Evolutionary conservation across 2,797 vertebrate genomes (phyloP).

Genomic region (Oreonectes daqikongensis): DNA sequence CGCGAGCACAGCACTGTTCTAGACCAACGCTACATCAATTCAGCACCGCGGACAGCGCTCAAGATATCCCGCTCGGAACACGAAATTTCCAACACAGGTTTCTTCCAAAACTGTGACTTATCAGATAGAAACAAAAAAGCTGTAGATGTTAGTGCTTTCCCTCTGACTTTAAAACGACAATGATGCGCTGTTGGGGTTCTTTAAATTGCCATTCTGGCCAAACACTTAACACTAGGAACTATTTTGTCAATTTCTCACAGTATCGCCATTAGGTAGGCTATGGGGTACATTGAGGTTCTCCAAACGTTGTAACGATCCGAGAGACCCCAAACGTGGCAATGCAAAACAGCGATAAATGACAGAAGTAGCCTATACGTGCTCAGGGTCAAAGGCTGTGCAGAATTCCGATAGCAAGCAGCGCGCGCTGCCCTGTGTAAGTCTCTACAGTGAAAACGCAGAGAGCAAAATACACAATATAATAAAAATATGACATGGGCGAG

Average conservation of each 20-base stretch:
- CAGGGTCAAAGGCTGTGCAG: neutral
- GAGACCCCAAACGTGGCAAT: neutral
- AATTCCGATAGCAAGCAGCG: neutral
- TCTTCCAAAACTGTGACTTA: neutral
- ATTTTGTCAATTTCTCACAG: too few species aligned
- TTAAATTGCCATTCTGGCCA: too few species aligned
- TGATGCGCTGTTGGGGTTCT: too few species aligned
- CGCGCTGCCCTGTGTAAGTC: neutral
- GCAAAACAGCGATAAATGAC: neutral
- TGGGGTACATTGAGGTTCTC: neutral
- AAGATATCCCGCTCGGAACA: neutral
- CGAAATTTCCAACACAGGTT: neutral
- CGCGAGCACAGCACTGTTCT: neutral
- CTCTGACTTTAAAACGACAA: neutral
- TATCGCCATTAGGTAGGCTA: too few species aligned
- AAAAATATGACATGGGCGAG: neutral
- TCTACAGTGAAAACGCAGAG: neutral
- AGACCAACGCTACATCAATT: neutral
- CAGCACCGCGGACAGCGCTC: conserved; percentile 47
- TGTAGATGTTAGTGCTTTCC: neutral
- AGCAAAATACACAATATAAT: neutral
- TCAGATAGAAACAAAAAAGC: neutral
- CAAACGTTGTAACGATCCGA: neutral
- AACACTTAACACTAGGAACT: too few species aligned
- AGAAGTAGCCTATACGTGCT: neutral